A percentile compares a stretch with the other conserved stretches of the same genome.
Evolutionary conservation across 2,797 vertebrate genomes (phyloP).

Genomic region (Lacerta agilis): DNA sequence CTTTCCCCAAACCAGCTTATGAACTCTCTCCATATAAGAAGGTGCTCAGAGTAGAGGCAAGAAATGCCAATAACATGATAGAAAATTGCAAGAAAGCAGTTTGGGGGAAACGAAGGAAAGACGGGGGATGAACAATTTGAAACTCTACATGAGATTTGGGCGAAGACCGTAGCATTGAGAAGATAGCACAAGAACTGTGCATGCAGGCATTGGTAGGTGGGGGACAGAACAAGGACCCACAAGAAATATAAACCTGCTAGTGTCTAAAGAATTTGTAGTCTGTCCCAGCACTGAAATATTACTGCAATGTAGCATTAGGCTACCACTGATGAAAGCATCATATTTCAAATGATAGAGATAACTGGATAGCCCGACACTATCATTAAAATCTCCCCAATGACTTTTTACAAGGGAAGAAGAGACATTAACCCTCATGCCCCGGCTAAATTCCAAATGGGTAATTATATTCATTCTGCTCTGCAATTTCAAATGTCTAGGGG

Average conservation of each 20-base stretch:
- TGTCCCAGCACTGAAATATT: not conserved
- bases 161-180: not conserved
- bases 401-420: not conserved
- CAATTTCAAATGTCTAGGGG: slow-evolving; percentile 44
- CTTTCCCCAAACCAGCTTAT: not conserved
- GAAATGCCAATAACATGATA: accelerated
- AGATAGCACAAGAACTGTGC: too few species aligned
- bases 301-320: not conserved
- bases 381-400: not conserved
- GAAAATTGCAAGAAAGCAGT: not conserved
- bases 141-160: not conserved
- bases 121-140: not conserved
- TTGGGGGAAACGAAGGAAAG: not conserved
- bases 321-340: not conserved
- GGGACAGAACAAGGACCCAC: too few species aligned
- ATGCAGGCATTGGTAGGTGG: too few species aligned
- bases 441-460: slow-evolving; percentile 40
- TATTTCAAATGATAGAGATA: not conserved
- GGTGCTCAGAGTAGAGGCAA: not conserved
- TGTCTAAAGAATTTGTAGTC: not conserved
- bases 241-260: not conserved
- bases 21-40: not conserved
- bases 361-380: not conserved
- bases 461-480: slow-evolving; percentile 43
- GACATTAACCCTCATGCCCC: slow-evolving; percentile 29